Percentiles rank a stretch among this genome's conserved stretches.
Conservation (phyloP, 2,888 invertebrate genomes). For the Cerastis leucographa region DNA sequence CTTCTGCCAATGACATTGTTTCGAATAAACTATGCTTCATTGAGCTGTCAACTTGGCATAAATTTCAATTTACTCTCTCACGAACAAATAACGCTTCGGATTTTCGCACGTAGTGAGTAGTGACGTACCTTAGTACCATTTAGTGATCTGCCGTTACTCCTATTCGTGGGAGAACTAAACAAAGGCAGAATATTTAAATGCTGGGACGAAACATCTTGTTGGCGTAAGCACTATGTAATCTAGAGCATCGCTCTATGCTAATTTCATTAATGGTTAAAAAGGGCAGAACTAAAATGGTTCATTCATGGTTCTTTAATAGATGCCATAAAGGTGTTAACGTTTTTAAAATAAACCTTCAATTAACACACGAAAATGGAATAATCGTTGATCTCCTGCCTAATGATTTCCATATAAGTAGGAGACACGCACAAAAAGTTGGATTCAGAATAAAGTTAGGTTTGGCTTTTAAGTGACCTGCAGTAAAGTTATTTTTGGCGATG, state of each 20-base stretch:
- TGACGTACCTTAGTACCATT: conserved; percentile 73
- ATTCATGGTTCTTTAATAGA: conserved; percentile 7
- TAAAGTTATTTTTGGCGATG: conserved; percentile 56
- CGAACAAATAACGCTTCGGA: conserved; percentile 71
- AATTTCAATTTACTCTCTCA: conserved; percentile 73
- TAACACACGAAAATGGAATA: conserved; percentile 13
- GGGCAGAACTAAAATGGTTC: background rate
- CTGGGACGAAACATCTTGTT: conserved; percentile 60
- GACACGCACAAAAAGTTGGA: conserved; percentile 38
- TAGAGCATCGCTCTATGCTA: conserved; percentile 26
- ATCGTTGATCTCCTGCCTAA: conserved; percentile 18
- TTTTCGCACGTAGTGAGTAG: conserved; percentile 80
- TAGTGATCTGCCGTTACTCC: conserved; percentile 82
- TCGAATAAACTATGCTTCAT: conserved; percentile 50
- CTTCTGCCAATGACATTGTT: conserved; percentile 58
- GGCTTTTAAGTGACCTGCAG: conserved; percentile 35
- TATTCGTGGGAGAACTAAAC: conserved; percentile 85
- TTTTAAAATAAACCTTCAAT: conserved; percentile 8
- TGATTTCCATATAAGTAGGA: conserved; percentile 18
- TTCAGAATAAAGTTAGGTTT: conserved; percentile 39
- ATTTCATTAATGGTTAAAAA: conserved; percentile 36
- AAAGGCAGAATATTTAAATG: conserved; percentile 81
- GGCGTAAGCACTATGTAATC: conserved; percentile 14
- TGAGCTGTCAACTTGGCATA: conserved; percentile 50
- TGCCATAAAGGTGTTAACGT: background rate